Conservation (phyloP, 1,140 invertebrate genomes). For the Lepidostoma basale region DNA sequence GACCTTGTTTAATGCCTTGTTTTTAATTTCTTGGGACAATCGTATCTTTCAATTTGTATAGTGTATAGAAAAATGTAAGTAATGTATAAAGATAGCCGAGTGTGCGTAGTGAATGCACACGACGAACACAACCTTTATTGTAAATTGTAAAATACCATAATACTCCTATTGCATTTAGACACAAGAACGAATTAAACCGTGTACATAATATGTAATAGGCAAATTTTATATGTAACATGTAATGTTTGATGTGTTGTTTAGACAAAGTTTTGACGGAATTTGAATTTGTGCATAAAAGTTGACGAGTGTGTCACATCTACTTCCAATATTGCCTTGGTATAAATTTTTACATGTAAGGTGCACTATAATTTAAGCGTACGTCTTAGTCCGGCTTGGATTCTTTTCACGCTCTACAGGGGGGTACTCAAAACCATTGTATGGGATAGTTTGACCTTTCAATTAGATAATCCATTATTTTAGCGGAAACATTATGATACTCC, state of each 20-base stretch:
- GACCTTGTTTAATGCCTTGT: background rate
- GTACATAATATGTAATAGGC: conserved; percentile 15
- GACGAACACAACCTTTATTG: conserved; percentile 1
- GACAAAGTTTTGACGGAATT: conserved; percentile 13
- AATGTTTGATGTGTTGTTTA: background rate
- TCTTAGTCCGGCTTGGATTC: too few species aligned
- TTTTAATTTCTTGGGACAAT: background rate
- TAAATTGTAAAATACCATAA: conserved; percentile 21
- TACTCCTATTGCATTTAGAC: conserved; percentile 15
- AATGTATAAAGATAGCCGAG: background rate
- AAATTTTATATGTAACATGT: conserved; percentile 18
- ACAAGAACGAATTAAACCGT: conserved; percentile 6
- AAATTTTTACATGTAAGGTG: conserved; percentile 20
- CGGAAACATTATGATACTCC: too few species aligned
- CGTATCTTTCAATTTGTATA: background rate
- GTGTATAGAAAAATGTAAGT: background rate
- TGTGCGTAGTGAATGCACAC: too few species aligned
- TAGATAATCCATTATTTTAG: too few species aligned
- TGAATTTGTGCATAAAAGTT: conserved; percentile 10
- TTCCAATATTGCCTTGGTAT: conserved; percentile 29
- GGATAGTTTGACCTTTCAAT: too few species aligned
- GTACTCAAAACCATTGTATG: too few species aligned
- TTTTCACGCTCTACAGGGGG: too few species aligned
- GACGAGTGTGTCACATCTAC: conserved; percentile 13
- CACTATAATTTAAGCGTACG: conserved; percentile 5